A percentile compares a stretch with the other conserved stretches of the same genome.
Conservation (phyloP, 2,888 invertebrate species). For the Gastracanthus pulcherrimus region DNA sequence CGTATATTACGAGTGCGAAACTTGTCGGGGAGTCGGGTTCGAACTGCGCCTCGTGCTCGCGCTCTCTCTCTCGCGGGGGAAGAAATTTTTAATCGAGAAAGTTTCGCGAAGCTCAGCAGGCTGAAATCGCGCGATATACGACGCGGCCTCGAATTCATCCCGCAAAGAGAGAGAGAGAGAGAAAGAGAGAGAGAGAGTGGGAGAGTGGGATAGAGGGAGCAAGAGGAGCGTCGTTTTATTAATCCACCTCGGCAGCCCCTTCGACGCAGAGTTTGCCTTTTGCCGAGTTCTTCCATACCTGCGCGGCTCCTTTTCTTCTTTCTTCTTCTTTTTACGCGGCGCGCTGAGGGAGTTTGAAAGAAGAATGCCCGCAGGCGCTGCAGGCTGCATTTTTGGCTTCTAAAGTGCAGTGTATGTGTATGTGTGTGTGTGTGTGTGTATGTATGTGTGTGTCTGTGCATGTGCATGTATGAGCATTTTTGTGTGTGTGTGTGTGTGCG, state of each 20-base stretch:
- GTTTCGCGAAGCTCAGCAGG: slow-evolving; percentile 64
- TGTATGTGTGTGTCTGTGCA: too few species aligned
- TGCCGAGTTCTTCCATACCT: slow-evolving; percentile 14
- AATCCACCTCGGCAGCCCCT: slow-evolving; percentile 21
- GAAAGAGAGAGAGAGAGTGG: slow-evolving; percentile 4
- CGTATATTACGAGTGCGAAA: slow-evolving; percentile 63
- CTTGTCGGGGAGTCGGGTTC: slow-evolving; percentile 59
- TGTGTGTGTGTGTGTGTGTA: too few species aligned
- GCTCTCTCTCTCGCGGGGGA: too few species aligned
- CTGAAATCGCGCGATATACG: slow-evolving; percentile 46
- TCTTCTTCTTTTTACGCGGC: not conserved
- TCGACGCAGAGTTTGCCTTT: slow-evolving; percentile 38
- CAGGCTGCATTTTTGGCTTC: not conserved
- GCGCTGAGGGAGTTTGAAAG: not conserved
- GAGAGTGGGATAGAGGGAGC: slow-evolving; percentile 5
- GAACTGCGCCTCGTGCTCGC: too few species aligned
- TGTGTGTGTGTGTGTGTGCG: too few species aligned
- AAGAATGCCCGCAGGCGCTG: not conserved
- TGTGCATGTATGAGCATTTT: too few species aligned
- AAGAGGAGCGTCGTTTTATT: slow-evolving; percentile 30
- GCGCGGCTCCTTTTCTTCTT: not conserved
- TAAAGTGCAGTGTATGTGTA: too few species aligned
- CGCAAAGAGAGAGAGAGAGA: not conserved
- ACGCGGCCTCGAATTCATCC: slow-evolving; percentile 38
- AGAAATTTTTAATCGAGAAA: slow-evolving; percentile 75